Conservation (phyloP, 2,888 invertebrate genomes). For the Patella caerulea region DNA sequence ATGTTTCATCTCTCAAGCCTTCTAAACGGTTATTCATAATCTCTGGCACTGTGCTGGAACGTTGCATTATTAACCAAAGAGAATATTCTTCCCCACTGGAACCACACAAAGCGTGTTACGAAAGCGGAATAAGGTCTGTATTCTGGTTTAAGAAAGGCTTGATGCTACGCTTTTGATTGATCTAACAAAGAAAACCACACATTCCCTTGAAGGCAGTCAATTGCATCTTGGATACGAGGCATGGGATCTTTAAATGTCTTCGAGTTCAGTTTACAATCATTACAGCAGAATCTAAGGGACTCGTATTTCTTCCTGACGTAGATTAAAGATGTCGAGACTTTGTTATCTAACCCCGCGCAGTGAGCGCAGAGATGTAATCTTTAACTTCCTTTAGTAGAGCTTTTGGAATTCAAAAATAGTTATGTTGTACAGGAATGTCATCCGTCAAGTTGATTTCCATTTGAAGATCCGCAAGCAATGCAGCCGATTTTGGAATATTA, state of each 20-base stretch:
- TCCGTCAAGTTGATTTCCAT: too few species aligned
- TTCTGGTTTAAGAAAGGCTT: neutral
- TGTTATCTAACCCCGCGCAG: neutral
- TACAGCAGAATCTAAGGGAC: slow-evolving; percentile 1
- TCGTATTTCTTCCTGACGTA: neutral
- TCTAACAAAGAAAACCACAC: slow-evolving; percentile 4
- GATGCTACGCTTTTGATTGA: slow-evolving; percentile 14
- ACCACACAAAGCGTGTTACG: neutral
- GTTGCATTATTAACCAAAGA: slow-evolving; percentile 4
- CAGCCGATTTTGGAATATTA: too few species aligned
- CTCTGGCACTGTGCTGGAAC: neutral
- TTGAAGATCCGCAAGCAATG: too few species aligned
- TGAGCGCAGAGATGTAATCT: too few species aligned
- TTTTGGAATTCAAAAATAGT: too few species aligned
- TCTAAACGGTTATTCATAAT: slow-evolving; percentile 1
- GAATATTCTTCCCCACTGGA: neutral
- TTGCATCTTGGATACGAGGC: slow-evolving; percentile 12
- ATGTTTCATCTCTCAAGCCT: neutral
- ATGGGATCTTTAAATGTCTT: slow-evolving; percentile 1
- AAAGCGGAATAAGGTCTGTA: slow-evolving; percentile 13
- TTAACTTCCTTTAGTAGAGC: too few species aligned
- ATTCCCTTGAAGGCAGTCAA: slow-evolving; percentile 12
- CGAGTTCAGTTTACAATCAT: slow-evolving; percentile 9
- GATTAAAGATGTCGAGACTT: slow-evolving; percentile 1
- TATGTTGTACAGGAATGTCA: too few species aligned